Conservation (phyloP, 2,113 vertebrate genomes). For the Lophochroa leadbeateri region DNA sequence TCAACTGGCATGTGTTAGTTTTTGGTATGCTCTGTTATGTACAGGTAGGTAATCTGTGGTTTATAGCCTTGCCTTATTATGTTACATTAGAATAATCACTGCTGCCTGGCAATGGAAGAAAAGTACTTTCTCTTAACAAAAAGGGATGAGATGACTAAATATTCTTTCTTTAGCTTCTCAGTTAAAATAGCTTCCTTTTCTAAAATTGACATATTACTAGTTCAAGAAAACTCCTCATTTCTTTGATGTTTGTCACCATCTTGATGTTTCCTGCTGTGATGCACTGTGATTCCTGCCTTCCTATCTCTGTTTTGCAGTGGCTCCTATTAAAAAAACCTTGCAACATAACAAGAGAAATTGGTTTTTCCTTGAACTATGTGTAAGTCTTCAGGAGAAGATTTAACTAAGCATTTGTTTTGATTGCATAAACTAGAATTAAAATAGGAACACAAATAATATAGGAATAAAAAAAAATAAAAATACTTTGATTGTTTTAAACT, state of each 20-base stretch:
- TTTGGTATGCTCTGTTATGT: neutral
- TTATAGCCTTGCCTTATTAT: neutral
- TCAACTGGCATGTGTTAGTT: neutral
- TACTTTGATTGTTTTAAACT: neutral
- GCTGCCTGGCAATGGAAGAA: neutral
- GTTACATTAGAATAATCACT: neutral
- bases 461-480: neutral
- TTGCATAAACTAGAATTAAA: neutral
- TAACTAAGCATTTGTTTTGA: neutral
- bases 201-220: neutral
- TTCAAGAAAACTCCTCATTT: neutral
- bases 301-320: neutral
- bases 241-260: slow-evolving; percentile 12
- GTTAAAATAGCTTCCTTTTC: slow-evolving; percentile 20
- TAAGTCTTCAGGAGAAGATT: neutral
- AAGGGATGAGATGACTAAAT: neutral
- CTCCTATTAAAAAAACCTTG: neutral
- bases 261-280: slow-evolving; percentile 1
- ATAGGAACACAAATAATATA: neutral
- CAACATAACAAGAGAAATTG: neutral
- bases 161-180: neutral
- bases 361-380: neutral
- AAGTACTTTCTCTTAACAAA: neutral
- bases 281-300: neutral
- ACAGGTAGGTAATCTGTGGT: neutral